Evolutionary conservation across 2,797 vertebrate species (phyloP).

Genomic region (Lophius americanus): DNA sequence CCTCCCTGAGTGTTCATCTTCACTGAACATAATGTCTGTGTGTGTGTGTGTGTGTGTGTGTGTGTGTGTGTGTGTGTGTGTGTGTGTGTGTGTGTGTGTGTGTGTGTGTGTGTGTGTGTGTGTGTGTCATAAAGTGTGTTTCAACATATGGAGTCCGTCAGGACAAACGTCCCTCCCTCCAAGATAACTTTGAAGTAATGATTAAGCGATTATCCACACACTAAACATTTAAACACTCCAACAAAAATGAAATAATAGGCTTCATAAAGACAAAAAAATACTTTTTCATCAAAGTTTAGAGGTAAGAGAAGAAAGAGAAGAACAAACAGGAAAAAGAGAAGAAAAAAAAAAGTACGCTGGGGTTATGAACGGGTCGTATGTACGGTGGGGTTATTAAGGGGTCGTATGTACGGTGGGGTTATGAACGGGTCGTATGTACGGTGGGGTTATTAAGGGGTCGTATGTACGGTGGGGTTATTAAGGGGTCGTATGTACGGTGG

Average conservation of each 20-base stretch:
- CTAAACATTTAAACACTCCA: not conserved
- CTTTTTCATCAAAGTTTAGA: slow-evolving; percentile 3
- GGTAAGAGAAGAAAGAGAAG: not conserved
- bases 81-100: slow-evolving; percentile 10
- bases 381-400: too few relatives aligned
- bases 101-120: slow-evolving; percentile 16
- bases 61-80: slow-evolving; percentile 22
- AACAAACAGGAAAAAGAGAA: not conserved
- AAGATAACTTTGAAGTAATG: too few relatives aligned
- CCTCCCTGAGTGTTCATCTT: slow-evolving; percentile 35
- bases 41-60: slow-evolving; percentile 15
- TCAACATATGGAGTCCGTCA: slow-evolving; percentile 49
- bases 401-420: not conserved
- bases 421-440: too few relatives aligned
- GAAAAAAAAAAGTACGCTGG: too few relatives aligned
- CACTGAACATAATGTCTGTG: slow-evolving; percentile 4
- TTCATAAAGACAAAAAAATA: slow-evolving; percentile 1
- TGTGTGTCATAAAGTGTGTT: slow-evolving; percentile 7
- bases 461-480: too few relatives aligned
- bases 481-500: too few relatives aligned
- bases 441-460: too few relatives aligned
- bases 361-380: too few relatives aligned
- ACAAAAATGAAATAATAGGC: not conserved
- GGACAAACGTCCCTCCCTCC: slow-evolving; percentile 19
- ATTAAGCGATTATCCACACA: too few relatives aligned